Evolutionary conservation across 2,888 invertebrate species (phyloP).

Genomic region (Brenthis ino): DNA sequence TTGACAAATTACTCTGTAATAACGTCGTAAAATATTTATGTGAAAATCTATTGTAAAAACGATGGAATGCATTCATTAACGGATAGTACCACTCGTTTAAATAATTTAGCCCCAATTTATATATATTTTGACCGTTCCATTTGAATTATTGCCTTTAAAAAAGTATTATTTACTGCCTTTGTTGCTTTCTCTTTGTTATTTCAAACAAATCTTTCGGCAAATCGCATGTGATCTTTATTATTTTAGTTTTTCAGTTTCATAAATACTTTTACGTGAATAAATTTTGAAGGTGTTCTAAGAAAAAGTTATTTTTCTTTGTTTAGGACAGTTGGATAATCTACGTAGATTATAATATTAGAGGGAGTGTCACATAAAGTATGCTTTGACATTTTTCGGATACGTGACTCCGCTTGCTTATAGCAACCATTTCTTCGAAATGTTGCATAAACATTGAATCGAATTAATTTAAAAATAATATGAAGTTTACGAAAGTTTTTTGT

Average conservation of each 20-base stretch:
- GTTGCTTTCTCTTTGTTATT: slow-evolving; percentile 46
- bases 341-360: slow-evolving; percentile 68
- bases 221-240: slow-evolving; percentile 12
- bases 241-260: slow-evolving; percentile 21
- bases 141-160: slow-evolving; percentile 61
- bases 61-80: slow-evolving; percentile 51
- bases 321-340: slow-evolving; percentile 56
- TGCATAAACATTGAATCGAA: neutral
- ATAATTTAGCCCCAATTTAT: slow-evolving; percentile 66
- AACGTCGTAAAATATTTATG: slow-evolving; percentile 27
- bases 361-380: slow-evolving; percentile 60
- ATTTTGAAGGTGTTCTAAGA: slow-evolving; percentile 40
- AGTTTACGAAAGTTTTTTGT: too few relatives aligned
- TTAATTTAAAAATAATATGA: too few relatives aligned
- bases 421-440: slow-evolving; percentile 46
- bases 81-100: slow-evolving; percentile 54
- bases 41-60: slow-evolving; percentile 32
- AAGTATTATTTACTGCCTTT: slow-evolving; percentile 72
- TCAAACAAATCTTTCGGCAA: slow-evolving; percentile 19
- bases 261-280: slow-evolving; percentile 12
- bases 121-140: slow-evolving; percentile 59
- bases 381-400: slow-evolving; percentile 68
- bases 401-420: slow-evolving; percentile 64
- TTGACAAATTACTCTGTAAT: slow-evolving; percentile 68
- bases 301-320: slow-evolving; percentile 44